Conservation (phyloP, 2,797 vertebrate genomes). For the Spinibarbus caldwelli region DNA sequence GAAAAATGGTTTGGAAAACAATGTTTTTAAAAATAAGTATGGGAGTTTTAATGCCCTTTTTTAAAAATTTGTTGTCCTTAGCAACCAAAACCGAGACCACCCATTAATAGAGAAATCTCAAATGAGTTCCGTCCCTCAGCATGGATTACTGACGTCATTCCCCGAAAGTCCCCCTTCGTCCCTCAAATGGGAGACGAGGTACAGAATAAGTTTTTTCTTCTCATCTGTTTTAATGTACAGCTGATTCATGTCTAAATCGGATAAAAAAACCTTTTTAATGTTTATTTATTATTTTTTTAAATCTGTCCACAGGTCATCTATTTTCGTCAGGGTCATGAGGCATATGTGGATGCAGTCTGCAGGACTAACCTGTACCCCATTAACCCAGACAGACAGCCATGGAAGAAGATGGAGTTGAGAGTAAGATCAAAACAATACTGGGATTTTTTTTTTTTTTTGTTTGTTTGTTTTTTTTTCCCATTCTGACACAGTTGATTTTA, state of each 20-base stretch:
- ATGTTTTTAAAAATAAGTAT: too few relatives aligned
- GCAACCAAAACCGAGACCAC: constrained; percentile 77
- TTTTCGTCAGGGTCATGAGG: constrained; percentile 97
- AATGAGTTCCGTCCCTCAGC: constrained; percentile 89
- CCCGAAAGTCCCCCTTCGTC: constrained; percentile 94
- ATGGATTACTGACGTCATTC: constrained; percentile 96
- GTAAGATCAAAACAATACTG: constrained; percentile 72
- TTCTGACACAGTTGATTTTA: not conserved
- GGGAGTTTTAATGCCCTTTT: not conserved
- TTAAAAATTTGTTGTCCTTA: constrained; percentile 27
- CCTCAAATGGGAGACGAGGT: constrained; percentile 99
- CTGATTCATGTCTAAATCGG: not conserved
- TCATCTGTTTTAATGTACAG: not conserved
- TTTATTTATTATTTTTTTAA: not conserved
- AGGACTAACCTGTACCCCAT: constrained; percentile 88
- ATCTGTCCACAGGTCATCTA: constrained; percentile 87
- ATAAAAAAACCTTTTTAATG: not conserved
- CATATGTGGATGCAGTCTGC: constrained; percentile 92
- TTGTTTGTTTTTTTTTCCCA: too few relatives aligned
- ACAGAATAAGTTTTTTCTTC: constrained; percentile 39
- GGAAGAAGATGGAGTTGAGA: constrained; percentile 93
- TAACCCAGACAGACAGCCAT: constrained; percentile 92
- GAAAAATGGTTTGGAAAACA: not conserved
- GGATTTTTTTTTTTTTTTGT: not conserved
- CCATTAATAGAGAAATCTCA: constrained; percentile 81